Evolutionary conservation across 2,797 vertebrate species (phyloP), one percentile per base, ranked within the genome.

Genomic region (Hoplostethus atlanticus): DNA sequence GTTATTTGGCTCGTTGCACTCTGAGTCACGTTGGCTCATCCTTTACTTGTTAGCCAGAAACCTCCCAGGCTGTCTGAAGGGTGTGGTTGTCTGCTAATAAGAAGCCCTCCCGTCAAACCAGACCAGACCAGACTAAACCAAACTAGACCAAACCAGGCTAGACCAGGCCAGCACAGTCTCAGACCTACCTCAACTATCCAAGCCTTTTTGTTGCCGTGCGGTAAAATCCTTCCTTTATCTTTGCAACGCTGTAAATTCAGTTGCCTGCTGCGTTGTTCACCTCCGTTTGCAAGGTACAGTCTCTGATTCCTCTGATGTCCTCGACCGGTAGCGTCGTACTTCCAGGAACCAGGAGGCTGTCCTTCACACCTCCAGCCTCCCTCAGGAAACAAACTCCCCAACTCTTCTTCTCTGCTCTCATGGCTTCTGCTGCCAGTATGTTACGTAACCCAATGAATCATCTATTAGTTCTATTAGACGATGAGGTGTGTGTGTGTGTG

Each of bases 391-490:
- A 61, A 60, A 62, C 67, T 72, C 60, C 56, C 64, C 58, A 48
- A 53, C 2, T n/a, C 47, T 12, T 21, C 59, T 76, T 47, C 57
- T 69, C 68, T 66, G 66, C 67, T 60, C 58, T 69, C 12, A 53
- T 71, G 63, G 70, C 81, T 76, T 79, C 72, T 70, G 51, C 68
- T 84, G 73, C 72, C 84, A 77, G 73, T 52, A 25, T 54, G 69
- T 92, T 90, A 75, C 65, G 65, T 88, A 90, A 91, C 68, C 54
- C 57, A 55, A 15, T 89, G 89, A 90, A 80, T 91, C 86, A 90
- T 86, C 81, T 55, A 76, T 88, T 86, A 65, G 84, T 71, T 71
- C 52, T 85, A 62, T 84, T 86, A 78, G 76, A 68, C 63, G 78
- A 58, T 63, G 57, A 68, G 42, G 66, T 1, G 30, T 63, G 4